These are phyloP conservation scores for Hipparchia semele DNA, from an alignment of 2,888 invertebrate genomes.

Conservation along the genomic window DNA sequence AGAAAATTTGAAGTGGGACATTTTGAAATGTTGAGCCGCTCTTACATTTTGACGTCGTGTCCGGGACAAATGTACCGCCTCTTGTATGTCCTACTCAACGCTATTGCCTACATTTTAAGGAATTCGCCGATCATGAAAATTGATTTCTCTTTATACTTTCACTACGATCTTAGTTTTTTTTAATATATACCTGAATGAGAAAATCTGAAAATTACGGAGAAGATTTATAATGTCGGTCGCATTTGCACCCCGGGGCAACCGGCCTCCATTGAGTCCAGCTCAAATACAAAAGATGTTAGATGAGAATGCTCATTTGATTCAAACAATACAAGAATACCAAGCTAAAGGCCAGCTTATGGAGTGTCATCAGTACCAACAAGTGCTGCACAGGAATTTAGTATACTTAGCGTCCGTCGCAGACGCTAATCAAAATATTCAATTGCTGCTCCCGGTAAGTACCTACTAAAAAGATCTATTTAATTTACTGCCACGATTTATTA, in stretches of 20 bases:
- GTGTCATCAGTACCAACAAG: conserved; percentile 96
- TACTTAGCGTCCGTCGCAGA: conserved; percentile 99
- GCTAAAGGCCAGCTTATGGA: conserved; percentile 97
- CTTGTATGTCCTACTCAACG: too few relatives aligned
- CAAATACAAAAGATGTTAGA: conserved; percentile 98
- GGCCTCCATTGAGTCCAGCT: conserved; percentile 90
- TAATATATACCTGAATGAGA: not conserved
- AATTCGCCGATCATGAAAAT: not conserved
- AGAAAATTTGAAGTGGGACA: too few relatives aligned
- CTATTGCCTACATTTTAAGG: too few relatives aligned
- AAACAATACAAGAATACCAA: conserved; percentile 98
- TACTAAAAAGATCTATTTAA: too few relatives aligned
- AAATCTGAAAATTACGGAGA: not conserved
- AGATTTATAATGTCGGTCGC: conserved; percentile 86
- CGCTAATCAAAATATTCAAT: conserved; percentile 95
- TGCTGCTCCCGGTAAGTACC: conserved; percentile 90
- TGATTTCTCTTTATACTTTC: not conserved
- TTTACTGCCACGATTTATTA: too few relatives aligned
- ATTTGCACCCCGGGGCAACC: conserved; percentile 88
- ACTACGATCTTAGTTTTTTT: not conserved
- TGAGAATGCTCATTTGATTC: conserved; percentile 98
- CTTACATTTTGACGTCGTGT: too few relatives aligned
- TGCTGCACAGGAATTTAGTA: conserved; percentile 96
- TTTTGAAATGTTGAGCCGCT: too few relatives aligned
- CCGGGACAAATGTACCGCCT: too few relatives aligned